phyloP scores from a whole-genome alignment of 1,140 invertebrate species.

The Eupeodes corollae region DNA sequence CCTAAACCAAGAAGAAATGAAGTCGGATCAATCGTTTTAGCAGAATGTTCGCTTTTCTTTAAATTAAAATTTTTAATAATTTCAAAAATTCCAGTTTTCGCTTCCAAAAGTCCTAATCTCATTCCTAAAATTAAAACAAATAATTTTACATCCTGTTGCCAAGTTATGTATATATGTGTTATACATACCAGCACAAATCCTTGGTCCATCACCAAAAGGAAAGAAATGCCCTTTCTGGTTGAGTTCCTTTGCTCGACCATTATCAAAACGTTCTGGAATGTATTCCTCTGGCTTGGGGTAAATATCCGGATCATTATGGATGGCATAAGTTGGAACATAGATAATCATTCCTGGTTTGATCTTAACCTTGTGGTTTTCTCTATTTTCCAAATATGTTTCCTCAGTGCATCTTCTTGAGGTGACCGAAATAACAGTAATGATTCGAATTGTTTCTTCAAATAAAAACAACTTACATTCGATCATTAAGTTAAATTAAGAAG shows the following conservation, averaged over 20 bases:
- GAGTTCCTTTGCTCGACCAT: conserved; percentile 18
- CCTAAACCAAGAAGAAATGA: neutral
- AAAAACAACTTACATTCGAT: no score
- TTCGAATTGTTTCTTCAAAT: conserved; percentile 21
- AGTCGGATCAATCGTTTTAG: neutral
- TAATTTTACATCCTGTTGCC: neutral
- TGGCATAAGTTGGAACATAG: conserved; percentile 44
- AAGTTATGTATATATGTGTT: neutral
- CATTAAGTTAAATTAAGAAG: no score
- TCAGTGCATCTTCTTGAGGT: conserved; percentile 25
- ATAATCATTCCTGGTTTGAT: conserved; percentile 41
- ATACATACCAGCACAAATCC: conserved; percentile 26
- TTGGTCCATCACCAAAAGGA: conserved; percentile 31
- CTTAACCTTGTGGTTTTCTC: conserved; percentile 6
- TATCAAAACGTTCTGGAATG: conserved; percentile 52
- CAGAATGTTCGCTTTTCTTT: neutral
- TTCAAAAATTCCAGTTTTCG: conserved; percentile 4
- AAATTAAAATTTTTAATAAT: conserved; percentile 5
- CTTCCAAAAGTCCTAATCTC: conserved; percentile 2
- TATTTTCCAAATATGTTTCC: conserved; percentile 13
- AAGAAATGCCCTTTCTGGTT: conserved; percentile 17
- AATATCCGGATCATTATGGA: conserved; percentile 51
- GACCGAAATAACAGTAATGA: conserved; percentile 27
- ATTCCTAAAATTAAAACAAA: conserved; percentile 1
- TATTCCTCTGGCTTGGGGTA: conserved; percentile 59